These are phyloP conservation scores for Muraenolepis orangiensis DNA, from an alignment of 2,797 vertebrate genomes.

Conservation along the genomic window DNA sequence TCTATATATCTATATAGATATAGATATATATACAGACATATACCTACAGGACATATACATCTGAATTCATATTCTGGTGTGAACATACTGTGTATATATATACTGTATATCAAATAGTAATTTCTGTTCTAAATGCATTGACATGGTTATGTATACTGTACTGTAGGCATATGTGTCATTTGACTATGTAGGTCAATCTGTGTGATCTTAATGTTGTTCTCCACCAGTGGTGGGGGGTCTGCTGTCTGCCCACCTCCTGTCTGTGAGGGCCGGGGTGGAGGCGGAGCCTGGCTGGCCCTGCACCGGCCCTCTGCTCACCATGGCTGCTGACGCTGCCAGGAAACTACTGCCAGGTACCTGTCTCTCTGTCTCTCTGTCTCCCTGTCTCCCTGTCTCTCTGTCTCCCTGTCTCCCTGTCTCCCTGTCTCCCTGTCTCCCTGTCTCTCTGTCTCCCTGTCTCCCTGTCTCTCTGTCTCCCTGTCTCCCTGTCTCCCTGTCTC, in stretches of 20 bases:
- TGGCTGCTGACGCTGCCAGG: slow-evolving; percentile 93
- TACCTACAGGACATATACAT: too few species aligned
- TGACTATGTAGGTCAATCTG: too few species aligned
- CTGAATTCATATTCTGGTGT: too few species aligned
- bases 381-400: background rate
- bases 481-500: too few species aligned
- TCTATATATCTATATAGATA: too few species aligned
- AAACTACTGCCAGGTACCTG: slow-evolving; percentile 83
- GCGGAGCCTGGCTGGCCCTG: slow-evolving; percentile 93
- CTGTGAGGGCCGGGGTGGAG: slow-evolving; percentile 75
- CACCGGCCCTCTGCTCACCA: slow-evolving; percentile 88
- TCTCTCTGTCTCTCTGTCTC: background rate
- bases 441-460: too few species aligned
- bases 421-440: too few species aligned
- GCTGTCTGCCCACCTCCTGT: slow-evolving; percentile 62
- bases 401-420: background rate
- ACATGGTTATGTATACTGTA: background rate
- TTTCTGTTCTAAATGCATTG: too few species aligned
- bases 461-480: too few species aligned
- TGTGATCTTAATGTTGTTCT: background rate
- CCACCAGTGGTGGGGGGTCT: slow-evolving; percentile 62
- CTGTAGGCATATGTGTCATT: background rate
- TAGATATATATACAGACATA: too few species aligned
- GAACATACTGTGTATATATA: too few species aligned
- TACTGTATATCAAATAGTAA: too few species aligned